Evolutionary conservation across 2,797 vertebrate species (phyloP).

Genomic region (Yasuhikotakia modesta): DNA sequence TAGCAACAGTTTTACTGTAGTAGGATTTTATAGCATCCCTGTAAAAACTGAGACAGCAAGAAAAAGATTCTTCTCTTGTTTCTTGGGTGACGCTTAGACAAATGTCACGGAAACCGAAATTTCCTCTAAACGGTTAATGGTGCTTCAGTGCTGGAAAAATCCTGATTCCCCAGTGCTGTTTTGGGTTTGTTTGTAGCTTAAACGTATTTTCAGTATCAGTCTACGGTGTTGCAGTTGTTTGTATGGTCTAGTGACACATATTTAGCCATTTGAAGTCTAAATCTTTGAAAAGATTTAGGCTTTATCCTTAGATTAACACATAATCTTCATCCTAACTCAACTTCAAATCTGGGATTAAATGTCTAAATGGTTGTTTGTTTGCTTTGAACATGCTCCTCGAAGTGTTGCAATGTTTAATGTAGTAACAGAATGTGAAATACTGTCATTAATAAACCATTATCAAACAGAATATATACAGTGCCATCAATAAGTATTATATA

Average conservation of each 20-base stretch:
- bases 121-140: conserved; percentile 7
- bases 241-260: background rate
- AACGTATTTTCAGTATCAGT: conserved; percentile 2
- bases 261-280: background rate
- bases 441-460: too few relatives aligned
- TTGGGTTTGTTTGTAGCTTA: conserved; percentile 8
- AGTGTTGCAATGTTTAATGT: too few relatives aligned
- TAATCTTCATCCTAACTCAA: background rate
- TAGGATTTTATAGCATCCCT: conserved; percentile 16
- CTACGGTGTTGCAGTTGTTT: background rate
- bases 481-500: too few relatives aligned
- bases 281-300: background rate
- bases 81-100: conserved; percentile 29
- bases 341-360: background rate
- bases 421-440: too few relatives aligned
- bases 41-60: conserved; percentile 7
- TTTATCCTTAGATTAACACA: too few relatives aligned
- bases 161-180: conserved; percentile 12
- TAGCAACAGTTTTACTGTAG: conserved; percentile 48
- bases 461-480: too few relatives aligned
- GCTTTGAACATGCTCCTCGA: background rate
- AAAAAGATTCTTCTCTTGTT: conserved; percentile 18
- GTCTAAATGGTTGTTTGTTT: background rate
- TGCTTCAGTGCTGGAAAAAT: conserved; percentile 13
- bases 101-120: conserved; percentile 10